These are phyloP conservation scores for Abramis brama DNA, from an alignment of 2,113 vertebrate genomes.

Conservation along the genomic window DNA sequence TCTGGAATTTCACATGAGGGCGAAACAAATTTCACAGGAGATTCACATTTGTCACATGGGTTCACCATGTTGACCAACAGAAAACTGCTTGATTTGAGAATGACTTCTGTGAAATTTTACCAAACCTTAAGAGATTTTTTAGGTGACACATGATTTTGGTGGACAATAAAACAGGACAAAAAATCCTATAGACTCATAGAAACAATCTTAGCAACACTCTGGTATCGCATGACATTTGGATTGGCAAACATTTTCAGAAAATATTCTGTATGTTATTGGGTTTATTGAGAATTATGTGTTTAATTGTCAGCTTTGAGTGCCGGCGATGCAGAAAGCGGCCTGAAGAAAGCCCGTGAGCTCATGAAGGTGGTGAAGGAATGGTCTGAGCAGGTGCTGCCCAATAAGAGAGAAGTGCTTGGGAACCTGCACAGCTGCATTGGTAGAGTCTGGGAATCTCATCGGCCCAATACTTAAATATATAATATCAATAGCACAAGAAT, in stretches of 20 bases:
- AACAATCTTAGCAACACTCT: not conserved
- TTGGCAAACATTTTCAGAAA: not conserved
- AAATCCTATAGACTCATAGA: not conserved
- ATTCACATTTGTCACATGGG: not conserved
- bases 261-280: not conserved
- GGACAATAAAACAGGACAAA: not conserved
- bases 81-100: not conserved
- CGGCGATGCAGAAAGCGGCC: constrained; percentile 75
- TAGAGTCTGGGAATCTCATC: constrained; percentile 50
- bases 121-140: too few relatives aligned
- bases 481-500: not conserved
- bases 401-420: constrained; percentile 81
- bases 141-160: too few relatives aligned
- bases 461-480: not conserved
- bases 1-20: too few relatives aligned
- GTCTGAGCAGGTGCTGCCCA: constrained; percentile 77
- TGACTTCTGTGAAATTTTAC: not conserved
- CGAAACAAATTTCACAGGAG: not conserved
- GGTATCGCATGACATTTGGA: not conserved
- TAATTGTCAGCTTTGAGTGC: constrained; percentile 75
- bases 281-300: constrained; percentile 13
- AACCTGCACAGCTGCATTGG: constrained; percentile 86
- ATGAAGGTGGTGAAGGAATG: constrained; percentile 78
- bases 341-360: constrained; percentile 80
- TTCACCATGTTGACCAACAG: not conserved